Conservation (phyloP, 1,140 invertebrate genomes). For the Trissolcus basalis region DNA sequence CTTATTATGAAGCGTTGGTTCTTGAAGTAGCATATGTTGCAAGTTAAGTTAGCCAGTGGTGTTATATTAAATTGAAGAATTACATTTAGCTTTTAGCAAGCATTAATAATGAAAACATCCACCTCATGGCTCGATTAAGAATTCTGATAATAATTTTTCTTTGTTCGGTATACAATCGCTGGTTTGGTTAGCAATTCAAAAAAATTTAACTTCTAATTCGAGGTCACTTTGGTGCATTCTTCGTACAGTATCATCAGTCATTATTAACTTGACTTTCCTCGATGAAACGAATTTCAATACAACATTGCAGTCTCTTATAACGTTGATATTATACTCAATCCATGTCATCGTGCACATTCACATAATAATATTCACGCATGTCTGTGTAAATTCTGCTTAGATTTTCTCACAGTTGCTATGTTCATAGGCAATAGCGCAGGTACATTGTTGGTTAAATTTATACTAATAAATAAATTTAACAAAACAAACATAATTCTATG, state of each 20-base stretch:
- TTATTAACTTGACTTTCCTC: slow-evolving; percentile 34
- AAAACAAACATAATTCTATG: background rate
- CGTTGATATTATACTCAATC: too few relatives aligned
- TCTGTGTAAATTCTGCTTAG: slow-evolving; percentile 41
- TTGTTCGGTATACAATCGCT: slow-evolving; percentile 62
- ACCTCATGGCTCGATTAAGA: slow-evolving; percentile 61
- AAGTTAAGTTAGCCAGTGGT: slow-evolving; percentile 23
- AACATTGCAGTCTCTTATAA: too few relatives aligned
- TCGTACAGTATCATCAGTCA: slow-evolving; percentile 56
- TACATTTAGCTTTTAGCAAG: slow-evolving; percentile 34
- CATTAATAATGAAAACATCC: slow-evolving; percentile 27
- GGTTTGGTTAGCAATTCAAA: slow-evolving; percentile 54
- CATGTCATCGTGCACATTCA: slow-evolving; percentile 50
- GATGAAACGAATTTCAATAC: slow-evolving; percentile 10
- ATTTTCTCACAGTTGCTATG: slow-evolving; percentile 46
- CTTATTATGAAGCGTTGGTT: too few relatives aligned
- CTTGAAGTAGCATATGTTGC: slow-evolving; percentile 43
- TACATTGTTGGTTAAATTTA: slow-evolving; percentile 46
- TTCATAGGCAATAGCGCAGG: slow-evolving; percentile 55
- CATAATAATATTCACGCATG: slow-evolving; percentile 41
- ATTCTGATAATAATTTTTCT: slow-evolving; percentile 60
- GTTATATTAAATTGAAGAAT: slow-evolving; percentile 22
- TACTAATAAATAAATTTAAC: slow-evolving; percentile 11
- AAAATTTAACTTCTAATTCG: slow-evolving; percentile 58
- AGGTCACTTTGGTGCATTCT: slow-evolving; percentile 64